Percentiles rank a stretch among this genome's conserved stretches.
Evolutionary conservation across 2,113 vertebrate species (phyloP).

Genomic region (Neodontobutis hainanensis): DNA sequence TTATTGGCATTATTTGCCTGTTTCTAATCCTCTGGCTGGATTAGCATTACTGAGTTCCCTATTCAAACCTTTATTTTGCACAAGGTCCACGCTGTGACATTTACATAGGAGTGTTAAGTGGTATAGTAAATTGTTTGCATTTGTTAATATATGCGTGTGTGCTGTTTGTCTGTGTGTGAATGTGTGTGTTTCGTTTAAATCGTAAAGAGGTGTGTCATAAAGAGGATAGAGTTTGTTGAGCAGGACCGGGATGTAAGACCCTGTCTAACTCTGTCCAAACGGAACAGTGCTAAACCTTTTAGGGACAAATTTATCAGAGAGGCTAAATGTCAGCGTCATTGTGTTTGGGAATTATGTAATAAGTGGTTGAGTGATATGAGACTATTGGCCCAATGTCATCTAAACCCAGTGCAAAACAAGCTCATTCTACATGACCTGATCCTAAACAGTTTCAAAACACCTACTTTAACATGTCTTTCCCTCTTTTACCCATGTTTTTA

Average conservation of each 20-base stretch:
- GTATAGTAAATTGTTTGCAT: neutral
- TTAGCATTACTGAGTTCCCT: constrained; percentile 56
- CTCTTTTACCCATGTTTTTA: constrained; percentile 41
- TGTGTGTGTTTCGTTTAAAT: constrained; percentile 20
- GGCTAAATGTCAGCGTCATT: constrained; percentile 48
- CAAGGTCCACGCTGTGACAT: constrained; percentile 32
- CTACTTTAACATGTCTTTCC: constrained; percentile 50
- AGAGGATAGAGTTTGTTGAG: constrained; percentile 3
- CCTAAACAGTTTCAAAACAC: constrained; percentile 53
- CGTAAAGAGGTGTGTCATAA: constrained; percentile 51
- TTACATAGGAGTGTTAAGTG: constrained; percentile 24
- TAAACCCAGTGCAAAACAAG: constrained; percentile 41
- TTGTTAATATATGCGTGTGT: constrained; percentile 6
- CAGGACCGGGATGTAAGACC: no score
- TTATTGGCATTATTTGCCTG: constrained; percentile 60
- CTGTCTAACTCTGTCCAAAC: neutral
- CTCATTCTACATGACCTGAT: constrained; percentile 45
- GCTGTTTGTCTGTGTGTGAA: neutral
- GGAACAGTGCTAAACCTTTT: constrained; percentile 39
- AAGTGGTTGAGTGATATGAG: constrained; percentile 23
- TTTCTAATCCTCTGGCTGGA: constrained; percentile 61
- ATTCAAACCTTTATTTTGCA: constrained; percentile 61
- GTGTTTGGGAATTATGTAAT: constrained; percentile 39
- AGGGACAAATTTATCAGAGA: constrained; percentile 58
- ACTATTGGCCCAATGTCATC: constrained; percentile 40